These are phyloP conservation scores for Bombyx huttoni DNA, from an alignment of 2,888 invertebrate genomes.

Conservation along the genomic window DNA sequence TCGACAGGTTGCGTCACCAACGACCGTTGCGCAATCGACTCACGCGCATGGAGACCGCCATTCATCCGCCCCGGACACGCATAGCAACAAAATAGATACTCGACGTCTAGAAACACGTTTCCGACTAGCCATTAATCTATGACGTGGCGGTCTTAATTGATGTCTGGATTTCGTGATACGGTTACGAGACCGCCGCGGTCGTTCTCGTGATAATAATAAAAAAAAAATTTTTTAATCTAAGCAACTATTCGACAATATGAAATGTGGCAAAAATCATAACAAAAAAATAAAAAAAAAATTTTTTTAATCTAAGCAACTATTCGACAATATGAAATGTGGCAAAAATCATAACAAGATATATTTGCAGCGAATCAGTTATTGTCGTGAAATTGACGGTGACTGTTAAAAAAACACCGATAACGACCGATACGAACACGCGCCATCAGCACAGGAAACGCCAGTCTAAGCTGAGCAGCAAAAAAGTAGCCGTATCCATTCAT, in stretches of 20 bases:
- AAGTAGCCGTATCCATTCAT: conserved; percentile 25
- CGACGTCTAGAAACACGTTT: conserved; percentile 22
- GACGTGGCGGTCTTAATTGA: conserved; percentile 1
- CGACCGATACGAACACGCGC: background rate
- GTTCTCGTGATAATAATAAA: background rate
- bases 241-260: background rate
- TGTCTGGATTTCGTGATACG: background rate
- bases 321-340: background rate
- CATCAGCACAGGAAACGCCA: background rate
- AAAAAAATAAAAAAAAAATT: too few relatives aligned
- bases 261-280: background rate
- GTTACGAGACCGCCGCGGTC: background rate
- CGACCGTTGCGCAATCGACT: conserved; percentile 41
- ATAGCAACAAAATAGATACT: conserved; percentile 39
- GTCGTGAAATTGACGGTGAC: background rate
- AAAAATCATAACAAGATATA: background rate
- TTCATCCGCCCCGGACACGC: conserved; percentile 50
- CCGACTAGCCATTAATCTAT: conserved; percentile 22
- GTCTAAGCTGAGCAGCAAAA: background rate
- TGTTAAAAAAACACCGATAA: background rate
- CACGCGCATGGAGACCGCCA: conserved; percentile 53
- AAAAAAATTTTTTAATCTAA: background rate
- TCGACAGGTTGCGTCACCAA: conserved; percentile 57
- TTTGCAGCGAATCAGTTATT: background rate
- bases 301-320: too few relatives aligned